Evolutionary conservation across 2,113 vertebrate species (phyloP), one percentile per base, ranked within the genome.

Genomic region (Nematolebias whitei): DNA sequence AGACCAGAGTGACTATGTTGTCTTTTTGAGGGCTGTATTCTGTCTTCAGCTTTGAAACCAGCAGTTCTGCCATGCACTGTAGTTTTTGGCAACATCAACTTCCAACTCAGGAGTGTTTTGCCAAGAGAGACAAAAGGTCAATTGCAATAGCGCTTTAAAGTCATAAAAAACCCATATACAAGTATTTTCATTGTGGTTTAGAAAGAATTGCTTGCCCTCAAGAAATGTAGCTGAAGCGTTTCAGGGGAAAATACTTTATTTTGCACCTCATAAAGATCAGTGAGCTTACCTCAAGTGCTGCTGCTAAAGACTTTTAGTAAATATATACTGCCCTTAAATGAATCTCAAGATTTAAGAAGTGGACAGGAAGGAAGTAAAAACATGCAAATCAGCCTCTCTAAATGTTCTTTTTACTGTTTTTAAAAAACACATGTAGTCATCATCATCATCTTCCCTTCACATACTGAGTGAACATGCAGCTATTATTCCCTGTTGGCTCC

Each of bases 231-330:
- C 10, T 43, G 67, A 83, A 65, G 60, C 53, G 50, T 80, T 73
- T 12, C 68, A 51, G 58, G 55, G 71, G 68, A 85, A 85, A 83
- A 88, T 75, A 64, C 58, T 55, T 71, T 65, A 77, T 78, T 92
- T 93, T 83, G 63, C 90, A 91, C 85, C 85, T 91, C 86, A 41
- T 92, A 90, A 91, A 92, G 82, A 68, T 45, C 35, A 58, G 50
- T 7, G 60, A 79, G 63, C 45, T 60, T 78, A 84, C 77, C 78
- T 89, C 60, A 18, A 69, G 76, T 64, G 68, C 64, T 56, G 85
- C 79, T 80, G 70, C 68, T 69, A 68, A 64, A 70, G 77, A 74
- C 39, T 62, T 67, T 58, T 40, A 19, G 49, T 55, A 54, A 70
- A 76, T 49, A 58, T 55, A 56, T 29, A n/a, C 64, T 32, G 32